Base-by-base conservation (phyloP, 2,888 invertebrate species). In the Epicampocera succincta region DNA sequence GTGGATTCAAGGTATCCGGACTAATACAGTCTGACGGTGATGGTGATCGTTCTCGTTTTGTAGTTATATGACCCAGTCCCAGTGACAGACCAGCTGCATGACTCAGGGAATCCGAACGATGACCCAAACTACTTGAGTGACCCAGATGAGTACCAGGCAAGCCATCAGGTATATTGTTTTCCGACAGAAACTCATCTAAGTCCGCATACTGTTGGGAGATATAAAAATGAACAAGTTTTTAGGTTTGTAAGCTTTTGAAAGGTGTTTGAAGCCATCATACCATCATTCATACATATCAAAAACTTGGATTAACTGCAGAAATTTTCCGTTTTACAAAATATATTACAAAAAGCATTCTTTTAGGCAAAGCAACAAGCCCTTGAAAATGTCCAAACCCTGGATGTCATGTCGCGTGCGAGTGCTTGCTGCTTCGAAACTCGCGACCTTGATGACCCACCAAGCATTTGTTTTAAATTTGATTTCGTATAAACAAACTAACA, bases 161-260 rank as follows among this genome's bases (percentile, higher is more conserved):
- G 84, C 94, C 94, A 90, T 97, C 96, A 85, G 97, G 96, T 92
- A 97, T 96, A 87, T 97, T 97, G 91, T 98, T 98, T 92, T 98
- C 98, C 89, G 96, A 97, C 89, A 98, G 94, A 92, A 98, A 98
- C 93, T 98, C 98, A 92, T 98, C 98, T 92, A 98, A 93, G 93
- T 98, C 98, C 93, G 98, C 98, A 92, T 98, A 98, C 96, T 97
- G 93, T 84, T 75, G 54, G 71, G 68, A 56, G 71, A 81, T 61
- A 2, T 38, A n/a, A 63, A 60, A 40, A 21, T n/a, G n/a, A 68
- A 52, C 11, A 25, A 4, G 0, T 2, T 11, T 33, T 61, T 29
- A 12, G 11, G 6, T 42, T 54, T 38, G 19, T 19, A 33, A 11
- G 5, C 15, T 25, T 19, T 1, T 8, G 38, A 12, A 13, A 17